Base-by-base conservation (phyloP, 2,888 invertebrate genomes). In the Carterocephalus palaemon region DNA sequence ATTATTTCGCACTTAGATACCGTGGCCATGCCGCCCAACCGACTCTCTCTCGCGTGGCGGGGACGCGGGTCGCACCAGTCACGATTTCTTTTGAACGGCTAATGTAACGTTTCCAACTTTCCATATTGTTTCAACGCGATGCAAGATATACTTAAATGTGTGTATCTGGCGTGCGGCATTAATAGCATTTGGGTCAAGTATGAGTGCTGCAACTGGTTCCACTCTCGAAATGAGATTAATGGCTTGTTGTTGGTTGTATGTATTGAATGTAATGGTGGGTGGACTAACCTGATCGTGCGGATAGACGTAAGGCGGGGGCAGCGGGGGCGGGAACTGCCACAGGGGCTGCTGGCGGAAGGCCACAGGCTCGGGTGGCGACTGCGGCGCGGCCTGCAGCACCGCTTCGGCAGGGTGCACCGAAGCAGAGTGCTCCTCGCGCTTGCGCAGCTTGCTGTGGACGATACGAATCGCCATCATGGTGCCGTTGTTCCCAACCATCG, bases 381-480 rank as follows among this genome's bases (percentile, higher is more conserved):
- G 74, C 57, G 82, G 80, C 42, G 89, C 80, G 60, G 89, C 87
- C 61, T 90, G 90, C 54, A 91, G 88, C 56, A 92, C 90, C 53
- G 91, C 90, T 68, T 90, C 90, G 57, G 91, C 89, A 48, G 92
- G 91, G 65, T 91, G 92, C 59, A 91, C 91, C 66, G 90, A 89
- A 67, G 91, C 90, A 56, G 90, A 89, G 79, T 91, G 90, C 75
- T 94, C 94, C 83, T 95, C 94, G 63, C 94, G 90, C 88, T 95
- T 95, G 71, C 94, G 90, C 88, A 95, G 90, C 89, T 95, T 95
- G 88, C 94, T 95, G 91, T 94, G 94, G 88, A 95, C 94, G 92
- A 95, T 92, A 88, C 94, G 94, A 81, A 95, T 93, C 81, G 94
- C 93, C 87, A 93, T 92, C 92, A 94, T 91, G 75, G 93, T 93